Evolutionary conservation across 2,797 vertebrate genomes (phyloP).

Genomic region (Dipus sagitta): DNA sequence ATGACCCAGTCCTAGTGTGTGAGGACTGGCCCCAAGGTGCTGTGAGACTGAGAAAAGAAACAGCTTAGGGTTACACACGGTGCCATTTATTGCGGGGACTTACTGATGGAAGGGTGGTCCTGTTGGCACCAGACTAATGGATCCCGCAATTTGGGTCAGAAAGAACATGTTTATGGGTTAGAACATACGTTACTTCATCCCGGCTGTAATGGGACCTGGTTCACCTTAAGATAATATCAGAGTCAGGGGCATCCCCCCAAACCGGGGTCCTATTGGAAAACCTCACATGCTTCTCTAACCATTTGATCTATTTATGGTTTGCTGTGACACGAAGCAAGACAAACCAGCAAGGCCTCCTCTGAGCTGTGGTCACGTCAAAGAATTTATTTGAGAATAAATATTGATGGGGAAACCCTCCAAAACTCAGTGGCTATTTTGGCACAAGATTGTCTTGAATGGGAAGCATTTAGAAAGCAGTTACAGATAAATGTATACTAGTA

Average conservation of each 20-base stretch:
- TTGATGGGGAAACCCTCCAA: not conserved
- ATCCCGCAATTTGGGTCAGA: not conserved
- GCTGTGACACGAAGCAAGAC: not conserved
- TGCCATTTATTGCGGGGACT: not conserved
- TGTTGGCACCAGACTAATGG: not conserved
- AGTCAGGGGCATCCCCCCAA: not conserved
- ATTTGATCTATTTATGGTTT: not conserved
- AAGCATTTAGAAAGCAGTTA: conserved; percentile 3
- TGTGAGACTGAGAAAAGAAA: not conserved
- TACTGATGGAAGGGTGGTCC: not conserved
- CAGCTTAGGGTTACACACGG: not conserved
- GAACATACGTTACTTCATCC: not conserved
- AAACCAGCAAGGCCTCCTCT: not conserved
- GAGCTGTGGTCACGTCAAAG: not conserved
- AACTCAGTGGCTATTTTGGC: not conserved
- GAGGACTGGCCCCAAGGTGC: not conserved
- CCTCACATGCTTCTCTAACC: not conserved
- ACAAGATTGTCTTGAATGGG: not conserved
- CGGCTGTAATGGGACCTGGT: not conserved
- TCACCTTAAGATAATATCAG: not conserved
- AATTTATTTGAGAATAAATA: not conserved
- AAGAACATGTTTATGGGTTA: not conserved
- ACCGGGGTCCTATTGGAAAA: not conserved
- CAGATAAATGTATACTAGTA: not conserved
- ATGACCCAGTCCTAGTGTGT: not conserved